phyloP scores from a whole-genome alignment of 2,888 invertebrate genomes.

The Pseudanteris insignis region DNA sequence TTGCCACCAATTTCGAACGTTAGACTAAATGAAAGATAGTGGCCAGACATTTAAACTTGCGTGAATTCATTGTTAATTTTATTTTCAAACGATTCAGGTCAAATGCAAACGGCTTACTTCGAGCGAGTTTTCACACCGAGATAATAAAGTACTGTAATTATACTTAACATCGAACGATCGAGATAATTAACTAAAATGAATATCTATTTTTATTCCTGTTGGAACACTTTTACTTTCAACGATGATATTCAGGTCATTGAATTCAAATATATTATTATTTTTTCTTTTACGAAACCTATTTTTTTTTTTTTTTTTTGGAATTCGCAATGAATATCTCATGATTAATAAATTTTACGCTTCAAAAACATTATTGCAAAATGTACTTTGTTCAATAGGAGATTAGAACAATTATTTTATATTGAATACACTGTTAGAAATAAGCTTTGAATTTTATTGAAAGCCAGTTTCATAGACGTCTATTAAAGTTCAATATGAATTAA shows the following conservation, averaged over 20 bases:
- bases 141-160: slow-evolving; percentile 21
- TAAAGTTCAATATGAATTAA: too few species aligned
- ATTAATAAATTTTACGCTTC: too few species aligned
- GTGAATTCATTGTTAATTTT: too few species aligned
- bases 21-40: slow-evolving; percentile 23
- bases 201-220: slow-evolving; percentile 5
- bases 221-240: slow-evolving; percentile 2
- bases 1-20: slow-evolving; percentile 34
- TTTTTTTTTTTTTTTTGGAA: too few species aligned
- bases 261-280: background rate
- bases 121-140: background rate
- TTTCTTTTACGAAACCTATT: too few species aligned
- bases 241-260: background rate
- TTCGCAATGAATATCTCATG: too few species aligned
- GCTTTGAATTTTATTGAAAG: too few species aligned
- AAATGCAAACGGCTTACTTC: slow-evolving; percentile 15
- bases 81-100: slow-evolving; percentile 7
- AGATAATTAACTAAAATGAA: slow-evolving; percentile 7
- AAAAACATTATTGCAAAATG: too few species aligned
- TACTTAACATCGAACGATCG: slow-evolving; percentile 1
- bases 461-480: too few species aligned
- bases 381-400: too few species aligned
- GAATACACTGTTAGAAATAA: too few species aligned
- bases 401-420: too few species aligned
- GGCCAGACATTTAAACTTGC: slow-evolving; percentile 8